Conservation (phyloP, 2,113 vertebrate genomes). For the Siniperca chuatsi region DNA sequence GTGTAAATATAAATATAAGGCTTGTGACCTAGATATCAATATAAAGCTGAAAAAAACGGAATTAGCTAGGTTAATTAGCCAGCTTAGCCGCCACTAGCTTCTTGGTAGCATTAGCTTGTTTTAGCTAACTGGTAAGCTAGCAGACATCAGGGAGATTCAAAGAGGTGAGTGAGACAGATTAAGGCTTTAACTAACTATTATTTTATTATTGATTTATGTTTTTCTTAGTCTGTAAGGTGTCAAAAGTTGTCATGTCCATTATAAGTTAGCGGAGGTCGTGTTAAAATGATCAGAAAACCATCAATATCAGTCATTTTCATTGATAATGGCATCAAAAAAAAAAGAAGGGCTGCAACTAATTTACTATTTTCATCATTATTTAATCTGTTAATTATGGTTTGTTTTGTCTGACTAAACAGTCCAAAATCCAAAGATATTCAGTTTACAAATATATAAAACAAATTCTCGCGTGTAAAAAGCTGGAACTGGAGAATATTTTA, state of each 20-base stretch:
- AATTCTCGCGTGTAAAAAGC: no score
- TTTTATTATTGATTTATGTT: no score
- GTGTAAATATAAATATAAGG: background rate
- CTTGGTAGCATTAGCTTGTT: background rate
- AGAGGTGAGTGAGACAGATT: constrained; percentile 1
- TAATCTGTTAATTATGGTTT: background rate
- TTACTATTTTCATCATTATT: background rate
- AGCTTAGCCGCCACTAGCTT: background rate
- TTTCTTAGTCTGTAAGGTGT: background rate
- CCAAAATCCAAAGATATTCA: background rate
- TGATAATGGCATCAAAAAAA: background rate
- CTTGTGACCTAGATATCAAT: background rate
- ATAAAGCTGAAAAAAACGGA: background rate
- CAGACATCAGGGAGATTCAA: no score
- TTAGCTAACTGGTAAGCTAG: background rate
- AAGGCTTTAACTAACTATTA: background rate
- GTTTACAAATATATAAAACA: background rate
- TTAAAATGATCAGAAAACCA: background rate
- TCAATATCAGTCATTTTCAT: background rate
- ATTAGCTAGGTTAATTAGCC: background rate
- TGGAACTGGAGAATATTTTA: no score
- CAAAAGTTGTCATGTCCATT: background rate
- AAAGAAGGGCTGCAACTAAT: background rate
- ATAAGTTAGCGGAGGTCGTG: background rate
- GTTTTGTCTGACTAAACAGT: background rate